A percentile compares a stretch with the other conserved stretches of the same genome.
phyloP scores from a whole-genome alignment of 2,888 invertebrate genomes.

The Scaptomyza caliginosa region DNA sequence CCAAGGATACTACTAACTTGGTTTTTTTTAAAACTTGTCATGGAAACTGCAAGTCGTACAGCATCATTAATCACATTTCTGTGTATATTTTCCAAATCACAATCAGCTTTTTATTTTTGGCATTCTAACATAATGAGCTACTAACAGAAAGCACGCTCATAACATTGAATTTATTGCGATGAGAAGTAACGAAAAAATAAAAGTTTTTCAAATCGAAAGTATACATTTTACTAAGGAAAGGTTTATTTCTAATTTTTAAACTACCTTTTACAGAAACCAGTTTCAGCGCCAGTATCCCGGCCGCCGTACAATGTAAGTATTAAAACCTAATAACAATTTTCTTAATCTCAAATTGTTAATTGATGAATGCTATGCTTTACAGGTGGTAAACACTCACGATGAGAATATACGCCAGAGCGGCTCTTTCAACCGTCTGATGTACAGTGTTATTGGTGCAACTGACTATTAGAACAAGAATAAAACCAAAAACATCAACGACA shows the following conservation, averaged over 20 bases:
- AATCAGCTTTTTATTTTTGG: conserved; percentile 26
- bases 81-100: conserved; percentile 74
- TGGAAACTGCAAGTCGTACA: conserved; percentile 55
- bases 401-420: conserved; percentile 96
- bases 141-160: conserved; percentile 63
- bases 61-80: conserved; percentile 68
- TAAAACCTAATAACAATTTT: conserved; percentile 3
- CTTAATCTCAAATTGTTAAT: conserved; percentile 27
- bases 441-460: conserved; percentile 93
- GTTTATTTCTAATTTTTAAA: conserved; percentile 17
- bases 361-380: conserved; percentile 10
- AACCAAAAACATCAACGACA: conserved; percentile 21
- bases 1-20: conserved; percentile 54
- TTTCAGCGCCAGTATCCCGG: conserved; percentile 83
- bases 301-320: conserved; percentile 84
- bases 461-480: conserved; percentile 85
- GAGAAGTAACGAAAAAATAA: conserved; percentile 12
- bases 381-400: conserved; percentile 86
- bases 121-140: conserved; percentile 56
- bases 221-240: conserved; percentile 5
- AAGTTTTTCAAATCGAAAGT: conserved; percentile 5
- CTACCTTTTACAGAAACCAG: conserved; percentile 78
- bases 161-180: conserved; percentile 42
- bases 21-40: conserved; percentile 59
- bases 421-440: conserved; percentile 96